Base-by-base conservation (phyloP, 2,797 vertebrate genomes). In the Dendrocincla tyrannina region DNA sequence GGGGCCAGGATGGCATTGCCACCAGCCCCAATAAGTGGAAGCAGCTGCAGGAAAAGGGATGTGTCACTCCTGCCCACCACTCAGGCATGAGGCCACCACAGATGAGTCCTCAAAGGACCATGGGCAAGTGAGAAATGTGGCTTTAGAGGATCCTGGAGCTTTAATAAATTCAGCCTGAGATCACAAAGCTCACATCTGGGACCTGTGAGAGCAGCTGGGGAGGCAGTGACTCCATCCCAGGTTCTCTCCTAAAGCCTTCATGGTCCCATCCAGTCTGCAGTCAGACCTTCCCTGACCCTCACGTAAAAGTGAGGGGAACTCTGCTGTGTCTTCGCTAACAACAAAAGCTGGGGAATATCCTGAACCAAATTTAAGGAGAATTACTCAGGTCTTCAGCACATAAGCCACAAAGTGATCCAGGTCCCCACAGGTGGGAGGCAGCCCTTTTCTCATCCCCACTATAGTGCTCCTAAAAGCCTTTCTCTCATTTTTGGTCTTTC, bases 71-170 rank as follows among this genome's bases (percentile, higher is more conserved):
- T 18, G 5, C 37, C 14, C 10, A 6, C 22, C 20, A 7, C 49
- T 56, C 58, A 19, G 53, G 33, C 18, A 10, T 1, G 24, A 56
- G n/a, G 58, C 24, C 28, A 50, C 55, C 20, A 15, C 18, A 15
- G 53, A 19, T 23, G n/a, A 72, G 50, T 14, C 39, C 82, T 27
- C 18, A 9, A 33, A 42, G 42, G 60, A 39, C 8, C 11, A 2
- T 0, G 10, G 39, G 10, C 10, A n/a, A 25, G 41, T 1, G 27
- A 67, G 17, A 13, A 13, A 7, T 0, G 33, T 41, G 41, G 66
- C 17, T 91, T 58, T 52, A 53, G n/a, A 17, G 20, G 4, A n/a
- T 35, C 72, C 55, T 44, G 25, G 11, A 24, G 30, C 37, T 56
- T 72, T 78, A 50, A 13, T 13, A 20, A 88, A 74, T 27, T 20